A percentile compares a stretch with the other conserved stretches of the same genome.
Conservation (phyloP, 1,140 invertebrate genomes). For the Wasmannia auropunctata region DNA sequence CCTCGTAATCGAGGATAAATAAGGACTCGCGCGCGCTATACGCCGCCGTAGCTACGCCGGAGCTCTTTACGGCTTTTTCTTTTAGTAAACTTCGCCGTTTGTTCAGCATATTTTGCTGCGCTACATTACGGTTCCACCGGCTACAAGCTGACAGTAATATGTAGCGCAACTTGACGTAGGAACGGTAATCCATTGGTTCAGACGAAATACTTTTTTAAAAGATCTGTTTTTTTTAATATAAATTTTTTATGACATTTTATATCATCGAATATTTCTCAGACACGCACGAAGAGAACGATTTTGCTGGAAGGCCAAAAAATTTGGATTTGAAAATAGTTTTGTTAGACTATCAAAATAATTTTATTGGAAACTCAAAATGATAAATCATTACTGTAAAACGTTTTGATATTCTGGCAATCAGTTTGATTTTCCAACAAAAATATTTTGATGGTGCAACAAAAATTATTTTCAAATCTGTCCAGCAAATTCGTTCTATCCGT, state of each 20-base stretch:
- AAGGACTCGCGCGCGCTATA: conserved; percentile 34
- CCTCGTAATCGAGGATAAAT: conserved; percentile 58
- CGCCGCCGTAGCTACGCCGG: neutral
- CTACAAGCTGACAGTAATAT: neutral
- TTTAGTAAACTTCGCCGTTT: conserved; percentile 43
- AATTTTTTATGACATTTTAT: neutral
- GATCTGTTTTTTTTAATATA: neutral
- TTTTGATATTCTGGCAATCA: no score
- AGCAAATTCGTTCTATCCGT: no score
- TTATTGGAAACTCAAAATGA: no score
- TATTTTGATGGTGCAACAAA: no score
- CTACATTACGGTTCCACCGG: conserved; percentile 7
- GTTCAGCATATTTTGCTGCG: conserved; percentile 36
- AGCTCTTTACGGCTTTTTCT: conserved; percentile 30
- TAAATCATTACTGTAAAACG: no score
- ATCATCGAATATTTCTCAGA: neutral
- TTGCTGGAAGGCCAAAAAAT: no score
- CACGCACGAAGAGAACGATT: no score
- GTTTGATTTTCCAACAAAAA: no score
- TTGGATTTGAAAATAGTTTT: no score
- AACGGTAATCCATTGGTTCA: conserved; percentile 29
- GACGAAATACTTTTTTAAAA: neutral
- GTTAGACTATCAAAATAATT: no score
- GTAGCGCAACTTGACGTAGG: neutral
- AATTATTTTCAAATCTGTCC: no score